Percentiles rank a stretch among this genome's conserved stretches.
Evolutionary conservation across 2,113 vertebrate genomes (phyloP).

Genomic region (Puma concolor): DNA sequence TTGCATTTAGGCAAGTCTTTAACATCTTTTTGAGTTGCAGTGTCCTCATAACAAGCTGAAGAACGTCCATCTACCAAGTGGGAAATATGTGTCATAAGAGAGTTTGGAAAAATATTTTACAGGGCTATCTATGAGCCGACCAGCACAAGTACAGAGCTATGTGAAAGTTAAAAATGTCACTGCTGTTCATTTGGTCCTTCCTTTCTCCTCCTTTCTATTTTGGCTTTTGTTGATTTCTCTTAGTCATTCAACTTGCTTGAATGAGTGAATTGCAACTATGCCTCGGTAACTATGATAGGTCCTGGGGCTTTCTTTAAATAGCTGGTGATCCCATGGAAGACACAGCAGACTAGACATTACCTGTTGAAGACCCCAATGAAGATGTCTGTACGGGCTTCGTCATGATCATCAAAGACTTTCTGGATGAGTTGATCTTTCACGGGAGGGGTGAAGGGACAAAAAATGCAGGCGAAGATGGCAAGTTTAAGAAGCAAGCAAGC

Average conservation of each 20-base stretch:
- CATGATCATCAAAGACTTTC: background rate
- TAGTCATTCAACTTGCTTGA: background rate
- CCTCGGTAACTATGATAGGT: background rate
- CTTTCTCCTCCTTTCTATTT: background rate
- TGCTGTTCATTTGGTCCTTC: background rate
- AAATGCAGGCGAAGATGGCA: background rate
- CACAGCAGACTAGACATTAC: background rate
- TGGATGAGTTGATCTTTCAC: background rate
- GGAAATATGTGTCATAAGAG: background rate
- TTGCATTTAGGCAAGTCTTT: background rate
- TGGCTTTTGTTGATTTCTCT: background rate
- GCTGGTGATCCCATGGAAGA: background rate
- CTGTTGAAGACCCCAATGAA: background rate
- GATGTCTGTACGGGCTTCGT: background rate
- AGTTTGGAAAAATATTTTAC: background rate
- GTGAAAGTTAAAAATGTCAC: background rate
- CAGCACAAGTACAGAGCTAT: background rate
- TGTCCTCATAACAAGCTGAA: background rate
- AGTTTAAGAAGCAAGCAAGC: background rate
- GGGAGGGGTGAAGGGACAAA: background rate
- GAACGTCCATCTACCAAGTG: accelerated
- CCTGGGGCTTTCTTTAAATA: background rate
- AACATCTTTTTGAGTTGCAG: background rate
- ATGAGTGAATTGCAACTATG: background rate
- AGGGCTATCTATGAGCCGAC: background rate